Percentiles rank a stretch among this genome's conserved stretches.
phyloP scores from a whole-genome alignment of 2,888 invertebrate species.

The Cancer borealis region DNA sequence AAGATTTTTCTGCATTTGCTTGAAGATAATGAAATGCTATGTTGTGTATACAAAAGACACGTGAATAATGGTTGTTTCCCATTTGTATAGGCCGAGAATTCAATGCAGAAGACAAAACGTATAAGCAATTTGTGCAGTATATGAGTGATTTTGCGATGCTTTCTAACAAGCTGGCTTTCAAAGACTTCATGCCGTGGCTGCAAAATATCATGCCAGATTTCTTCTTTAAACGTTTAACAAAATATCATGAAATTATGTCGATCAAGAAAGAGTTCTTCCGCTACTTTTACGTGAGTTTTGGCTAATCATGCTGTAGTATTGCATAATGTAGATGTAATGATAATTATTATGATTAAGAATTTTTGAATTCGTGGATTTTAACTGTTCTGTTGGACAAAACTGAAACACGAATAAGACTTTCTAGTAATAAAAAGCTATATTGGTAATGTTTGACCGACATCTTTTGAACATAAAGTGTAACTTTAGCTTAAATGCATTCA shows the following conservation, averaged over 20 bases:
- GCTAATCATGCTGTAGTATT: neutral
- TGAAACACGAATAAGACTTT: too few relatives aligned
- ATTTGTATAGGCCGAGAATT: constrained; percentile 8
- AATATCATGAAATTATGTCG: neutral
- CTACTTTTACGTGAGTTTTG: neutral
- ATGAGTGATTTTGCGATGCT: neutral
- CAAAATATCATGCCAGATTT: neutral
- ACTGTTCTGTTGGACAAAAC: too few relatives aligned
- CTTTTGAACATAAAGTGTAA: too few relatives aligned
- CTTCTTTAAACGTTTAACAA: neutral
- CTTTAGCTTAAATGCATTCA: neutral
- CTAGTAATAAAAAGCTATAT: neutral
- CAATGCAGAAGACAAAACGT: neutral
- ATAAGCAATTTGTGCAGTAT: neutral
- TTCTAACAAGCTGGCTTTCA: neutral
- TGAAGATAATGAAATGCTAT: too few relatives aligned
- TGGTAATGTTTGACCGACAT: too few relatives aligned
- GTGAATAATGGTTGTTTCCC: neutral
- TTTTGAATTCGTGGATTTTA: too few relatives aligned
- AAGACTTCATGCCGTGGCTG: constrained; percentile 38
- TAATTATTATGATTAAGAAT: too few relatives aligned
- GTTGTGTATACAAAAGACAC: neutral
- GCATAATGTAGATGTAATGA: too few relatives aligned
- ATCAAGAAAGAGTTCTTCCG: neutral
- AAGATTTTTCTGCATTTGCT: too few relatives aligned